Conservation (phyloP, 2,113 vertebrate species). For the Podilymbus podiceps region DNA sequence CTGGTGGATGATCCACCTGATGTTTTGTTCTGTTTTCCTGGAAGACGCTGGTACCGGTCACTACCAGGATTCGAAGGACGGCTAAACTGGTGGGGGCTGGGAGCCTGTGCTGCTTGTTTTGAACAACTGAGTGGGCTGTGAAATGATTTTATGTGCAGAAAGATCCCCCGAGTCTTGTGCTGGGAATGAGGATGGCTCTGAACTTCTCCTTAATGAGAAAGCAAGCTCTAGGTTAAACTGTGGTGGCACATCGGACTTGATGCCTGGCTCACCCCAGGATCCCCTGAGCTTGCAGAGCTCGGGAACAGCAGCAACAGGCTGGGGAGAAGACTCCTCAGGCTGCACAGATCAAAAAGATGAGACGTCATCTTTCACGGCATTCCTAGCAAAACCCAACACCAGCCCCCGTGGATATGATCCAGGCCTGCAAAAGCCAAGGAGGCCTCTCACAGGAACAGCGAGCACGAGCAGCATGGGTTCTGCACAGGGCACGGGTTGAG, state of each 20-base stretch:
- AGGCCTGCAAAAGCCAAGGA: not conserved
- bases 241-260: not conserved
- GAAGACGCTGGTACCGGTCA: not conserved
- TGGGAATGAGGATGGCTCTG: not conserved
- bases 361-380: not conserved
- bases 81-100: not conserved
- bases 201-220: not conserved
- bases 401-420: too few relatives aligned
- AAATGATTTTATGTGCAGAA: not conserved
- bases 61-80: not conserved
- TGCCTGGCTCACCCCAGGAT: not conserved
- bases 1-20: not conserved
- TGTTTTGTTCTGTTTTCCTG: not conserved
- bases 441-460: not conserved
- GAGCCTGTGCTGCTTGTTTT: not conserved
- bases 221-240: not conserved
- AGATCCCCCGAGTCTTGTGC: not conserved
- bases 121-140: not conserved
- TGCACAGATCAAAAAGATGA: not conserved
- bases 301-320: not conserved
- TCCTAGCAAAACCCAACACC: not conserved
- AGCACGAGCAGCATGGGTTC: not conserved
- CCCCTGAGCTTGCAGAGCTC: not conserved
- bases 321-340: not conserved
- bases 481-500: not conserved